Percentiles rank a stretch among this genome's conserved stretches.
Conservation (phyloP, 1,140 invertebrate species). For the Conus ventricosus region DNA sequence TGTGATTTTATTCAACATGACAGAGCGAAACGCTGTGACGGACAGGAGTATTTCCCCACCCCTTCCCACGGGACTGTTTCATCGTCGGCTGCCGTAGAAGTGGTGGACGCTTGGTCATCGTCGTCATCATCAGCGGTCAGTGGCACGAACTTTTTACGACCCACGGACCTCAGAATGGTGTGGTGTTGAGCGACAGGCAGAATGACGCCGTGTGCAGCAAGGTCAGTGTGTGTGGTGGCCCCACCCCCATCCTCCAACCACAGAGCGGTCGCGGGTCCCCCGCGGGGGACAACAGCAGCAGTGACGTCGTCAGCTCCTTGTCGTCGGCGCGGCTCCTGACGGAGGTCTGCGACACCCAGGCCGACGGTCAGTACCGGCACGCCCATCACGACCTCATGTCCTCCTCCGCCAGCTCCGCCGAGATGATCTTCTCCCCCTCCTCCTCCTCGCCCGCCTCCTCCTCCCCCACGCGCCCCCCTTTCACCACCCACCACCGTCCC, state of each 20-base stretch:
- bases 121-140: too few relatives aligned
- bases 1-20: not conserved
- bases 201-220: not conserved
- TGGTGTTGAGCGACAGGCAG: not conserved
- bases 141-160: not conserved
- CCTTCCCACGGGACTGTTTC: not conserved
- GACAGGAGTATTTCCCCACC: not conserved
- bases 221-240: not conserved
- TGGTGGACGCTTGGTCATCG: too few relatives aligned
- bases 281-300: conserved; percentile 10
- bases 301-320: not conserved
- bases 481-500: not conserved
- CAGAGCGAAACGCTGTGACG: not conserved
- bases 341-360: conserved; percentile 34
- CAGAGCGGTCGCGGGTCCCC: not conserved
- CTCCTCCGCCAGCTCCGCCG: conserved; percentile 16
- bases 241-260: not conserved
- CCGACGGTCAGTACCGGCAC: not conserved
- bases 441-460: not conserved
- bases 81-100: too few relatives aligned
- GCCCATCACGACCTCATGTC: conserved; percentile 27
- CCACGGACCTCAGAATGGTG: not conserved
- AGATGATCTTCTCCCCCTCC: conserved; percentile 37
- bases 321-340: conserved; percentile 9
- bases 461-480: not conserved